Conservation (phyloP, 2,797 vertebrate species). For the Sebastes ruberrimus region DNA sequence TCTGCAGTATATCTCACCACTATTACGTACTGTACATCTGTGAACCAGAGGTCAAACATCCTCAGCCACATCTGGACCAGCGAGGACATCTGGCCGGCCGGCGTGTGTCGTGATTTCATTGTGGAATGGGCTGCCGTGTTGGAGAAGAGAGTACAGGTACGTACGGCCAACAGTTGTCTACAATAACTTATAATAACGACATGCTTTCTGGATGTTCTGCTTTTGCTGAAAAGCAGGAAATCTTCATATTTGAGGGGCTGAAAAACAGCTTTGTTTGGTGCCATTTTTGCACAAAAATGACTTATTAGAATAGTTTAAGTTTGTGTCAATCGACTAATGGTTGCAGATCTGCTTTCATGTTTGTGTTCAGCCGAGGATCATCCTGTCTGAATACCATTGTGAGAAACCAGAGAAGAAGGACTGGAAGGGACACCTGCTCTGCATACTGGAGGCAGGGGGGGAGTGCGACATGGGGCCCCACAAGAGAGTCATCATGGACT, state of each 20-base stretch:
- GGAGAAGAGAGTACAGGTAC: conserved; percentile 75
- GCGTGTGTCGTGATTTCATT: conserved; percentile 79
- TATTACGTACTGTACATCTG: neutral
- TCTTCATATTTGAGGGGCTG: too few relatives aligned
- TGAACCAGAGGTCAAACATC: conserved; percentile 74
- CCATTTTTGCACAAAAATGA: neutral
- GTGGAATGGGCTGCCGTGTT: conserved; percentile 77
- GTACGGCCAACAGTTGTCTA: too few relatives aligned
- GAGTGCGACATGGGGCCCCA: conserved; percentile 78
- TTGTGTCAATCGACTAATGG: neutral
- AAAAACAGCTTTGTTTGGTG: neutral
- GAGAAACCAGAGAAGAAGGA: conserved; percentile 71
- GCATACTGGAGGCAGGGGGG: conserved; percentile 77
- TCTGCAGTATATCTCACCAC: neutral
- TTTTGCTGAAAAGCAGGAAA: neutral
- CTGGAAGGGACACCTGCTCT: conserved; percentile 78
- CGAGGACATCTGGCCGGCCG: conserved; percentile 79
- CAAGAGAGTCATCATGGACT: conserved; percentile 82
- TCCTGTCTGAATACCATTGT: conserved; percentile 51
- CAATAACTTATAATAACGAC: too few relatives aligned
- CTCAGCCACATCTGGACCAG: conserved; percentile 82
- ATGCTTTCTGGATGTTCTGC: neutral
- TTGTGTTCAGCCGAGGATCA: conserved; percentile 58
- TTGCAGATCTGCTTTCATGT: neutral
- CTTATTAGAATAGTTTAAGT: neutral